These are phyloP conservation scores for Beris morrisii DNA, from an alignment of 2,888 invertebrate genomes.

Conservation along the genomic window DNA sequence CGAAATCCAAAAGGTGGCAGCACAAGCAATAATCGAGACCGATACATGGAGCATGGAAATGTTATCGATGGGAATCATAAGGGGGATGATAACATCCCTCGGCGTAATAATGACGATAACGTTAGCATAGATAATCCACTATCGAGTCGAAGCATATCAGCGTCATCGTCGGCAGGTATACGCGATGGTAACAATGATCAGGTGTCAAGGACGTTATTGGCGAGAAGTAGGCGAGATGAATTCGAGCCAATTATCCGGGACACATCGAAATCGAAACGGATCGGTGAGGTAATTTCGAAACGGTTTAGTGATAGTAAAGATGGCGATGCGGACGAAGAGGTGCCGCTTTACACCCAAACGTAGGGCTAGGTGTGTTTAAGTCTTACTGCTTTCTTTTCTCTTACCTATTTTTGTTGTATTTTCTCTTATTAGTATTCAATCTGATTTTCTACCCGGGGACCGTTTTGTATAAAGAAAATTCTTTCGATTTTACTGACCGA, in stretches of 20 bases:
- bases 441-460: too few species aligned
- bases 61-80: background rate
- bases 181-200: background rate
- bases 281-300: background rate
- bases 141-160: slow-evolving; percentile 2
- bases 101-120: background rate
- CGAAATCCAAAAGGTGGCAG: background rate
- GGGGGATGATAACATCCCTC: background rate
- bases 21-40: background rate
- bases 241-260: slow-evolving; percentile 22
- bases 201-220: slow-evolving; percentile 11
- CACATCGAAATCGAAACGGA: slow-evolving; percentile 2
- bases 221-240: slow-evolving; percentile 25
- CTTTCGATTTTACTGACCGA: too few species aligned
- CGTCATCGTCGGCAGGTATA: background rate
- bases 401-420: too few species aligned
- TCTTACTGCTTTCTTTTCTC: too few species aligned
- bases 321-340: background rate
- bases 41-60: slow-evolving; percentile 3
- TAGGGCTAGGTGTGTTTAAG: slow-evolving; percentile 17
- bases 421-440: too few species aligned
- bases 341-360: slow-evolving; percentile 12
- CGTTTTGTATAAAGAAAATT: too few species aligned
- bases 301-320: slow-evolving; percentile 1
- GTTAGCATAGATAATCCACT: background rate